phyloP scores from a whole-genome alignment of 2,113 vertebrate species.

The Crotalus tigris region DNA sequence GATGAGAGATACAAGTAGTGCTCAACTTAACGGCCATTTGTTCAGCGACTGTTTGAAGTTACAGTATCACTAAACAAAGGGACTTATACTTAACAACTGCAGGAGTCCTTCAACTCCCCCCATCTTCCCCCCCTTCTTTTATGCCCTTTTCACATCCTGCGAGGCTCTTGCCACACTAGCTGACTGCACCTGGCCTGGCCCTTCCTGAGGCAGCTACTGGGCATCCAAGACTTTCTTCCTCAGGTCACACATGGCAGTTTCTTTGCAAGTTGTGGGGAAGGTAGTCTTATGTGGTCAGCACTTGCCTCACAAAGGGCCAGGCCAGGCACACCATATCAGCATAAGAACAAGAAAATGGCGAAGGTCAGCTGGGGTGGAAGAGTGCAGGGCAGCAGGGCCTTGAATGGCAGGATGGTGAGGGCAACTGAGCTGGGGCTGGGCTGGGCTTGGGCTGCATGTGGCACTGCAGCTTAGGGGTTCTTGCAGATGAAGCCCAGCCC shows the following conservation, averaged over 20 bases:
- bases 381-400: background rate
- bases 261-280: background rate
- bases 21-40: background rate
- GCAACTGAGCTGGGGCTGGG: background rate
- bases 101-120: background rate
- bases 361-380: background rate
- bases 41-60: background rate
- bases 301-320: background rate
- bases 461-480: background rate
- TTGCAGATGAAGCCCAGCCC: background rate
- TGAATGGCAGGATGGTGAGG: background rate
- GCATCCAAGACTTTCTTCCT: background rate
- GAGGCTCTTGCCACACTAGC: background rate
- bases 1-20: background rate
- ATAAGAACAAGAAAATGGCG: background rate
- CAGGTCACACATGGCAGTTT: background rate
- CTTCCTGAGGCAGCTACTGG: background rate
- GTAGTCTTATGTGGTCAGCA: background rate
- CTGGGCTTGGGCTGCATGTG: background rate
- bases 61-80: background rate
- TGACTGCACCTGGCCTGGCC: background rate
- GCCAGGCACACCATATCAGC: background rate
- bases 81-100: background rate
- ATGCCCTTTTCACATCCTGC: background rate
- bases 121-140: background rate